Base-by-base conservation (phyloP, 2,113 vertebrate species). In the Sylvia atricapilla region DNA sequence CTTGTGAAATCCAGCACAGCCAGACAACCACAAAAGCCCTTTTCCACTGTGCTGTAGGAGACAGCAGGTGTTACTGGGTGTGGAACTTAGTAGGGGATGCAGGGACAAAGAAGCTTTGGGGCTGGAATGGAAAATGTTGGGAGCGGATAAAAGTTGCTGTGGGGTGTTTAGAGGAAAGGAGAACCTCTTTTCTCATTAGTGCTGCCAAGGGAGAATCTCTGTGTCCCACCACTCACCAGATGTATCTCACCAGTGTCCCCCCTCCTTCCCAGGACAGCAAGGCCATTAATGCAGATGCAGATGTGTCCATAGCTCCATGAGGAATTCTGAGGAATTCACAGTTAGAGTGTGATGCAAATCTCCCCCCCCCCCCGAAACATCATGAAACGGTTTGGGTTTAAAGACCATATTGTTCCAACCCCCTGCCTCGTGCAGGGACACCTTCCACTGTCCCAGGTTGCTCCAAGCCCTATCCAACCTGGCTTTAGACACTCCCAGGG, bases 371-470 rank as follows among this genome's bases (percentile, higher is more conserved):
- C 41, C 30, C 55, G 47, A 35, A 69, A 41, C 49, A 47, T 12
- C n/a, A 35, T 3, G 35, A 41, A 46, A 37, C 33, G 1, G 4
- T 59, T 62, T 60, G 14, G 21, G 3, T 13, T 13, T 16, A 35
- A 55, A 76, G n/a, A 9, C 1, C 15, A 25, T 62, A 9, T 14
- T 6, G 3, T 39, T 21, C 13, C 67, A 46, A 1, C 3, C 12
- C 2, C 25, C 14, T 35, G 28, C 20, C 20, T 35, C 12, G 15
- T 27, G 33, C 33, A 44, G 22, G 28, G 37, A 67, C 46, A 60
- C 0, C 4, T 82, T 1, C 33, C 60, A 17, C 19, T 3, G 1
- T 0, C 14, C 50, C 67, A 80, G 35, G 6, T 0, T 31, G 13
- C 25, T 81, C 52, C 77, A 28, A 67, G 9, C 13, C 8, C 20